phyloP scores from a whole-genome alignment of 2,113 vertebrate genomes.

The Peromyscus maniculatus region DNA sequence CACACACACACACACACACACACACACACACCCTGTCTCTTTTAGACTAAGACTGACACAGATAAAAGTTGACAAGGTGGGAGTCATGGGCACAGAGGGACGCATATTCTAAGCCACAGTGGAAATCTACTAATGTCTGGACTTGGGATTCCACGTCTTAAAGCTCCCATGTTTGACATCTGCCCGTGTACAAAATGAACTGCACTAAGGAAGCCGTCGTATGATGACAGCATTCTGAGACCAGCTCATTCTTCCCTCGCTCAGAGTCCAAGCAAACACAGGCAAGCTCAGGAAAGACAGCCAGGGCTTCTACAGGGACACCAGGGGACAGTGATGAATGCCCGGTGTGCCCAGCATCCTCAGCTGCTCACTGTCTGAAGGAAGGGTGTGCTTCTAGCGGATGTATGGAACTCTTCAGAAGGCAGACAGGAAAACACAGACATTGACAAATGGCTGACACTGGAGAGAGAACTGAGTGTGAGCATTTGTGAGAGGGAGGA shows the following conservation, averaged over 20 bases:
- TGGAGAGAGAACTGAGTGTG: neutral
- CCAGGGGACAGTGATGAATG: neutral
- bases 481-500: neutral
- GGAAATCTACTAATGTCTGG: neutral
- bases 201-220: neutral
- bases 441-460: neutral
- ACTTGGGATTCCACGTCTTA: neutral
- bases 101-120: neutral
- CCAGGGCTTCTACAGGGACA: accelerated
- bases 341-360: accelerated
- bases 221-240: neutral
- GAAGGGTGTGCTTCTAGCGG: neutral
- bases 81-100: accelerated
- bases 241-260: neutral
- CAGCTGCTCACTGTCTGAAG: neutral
- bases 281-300: neutral
- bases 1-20: neutral
- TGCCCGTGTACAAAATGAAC: too few relatives aligned
- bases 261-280: neutral
- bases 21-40: neutral
- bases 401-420: neutral
- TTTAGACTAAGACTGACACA: neutral
- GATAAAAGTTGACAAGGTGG: neutral
- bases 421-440: neutral
- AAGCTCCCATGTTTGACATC: neutral